Conservation (phyloP, 2,888 invertebrate genomes). For the Plagodis dolabraria region DNA sequence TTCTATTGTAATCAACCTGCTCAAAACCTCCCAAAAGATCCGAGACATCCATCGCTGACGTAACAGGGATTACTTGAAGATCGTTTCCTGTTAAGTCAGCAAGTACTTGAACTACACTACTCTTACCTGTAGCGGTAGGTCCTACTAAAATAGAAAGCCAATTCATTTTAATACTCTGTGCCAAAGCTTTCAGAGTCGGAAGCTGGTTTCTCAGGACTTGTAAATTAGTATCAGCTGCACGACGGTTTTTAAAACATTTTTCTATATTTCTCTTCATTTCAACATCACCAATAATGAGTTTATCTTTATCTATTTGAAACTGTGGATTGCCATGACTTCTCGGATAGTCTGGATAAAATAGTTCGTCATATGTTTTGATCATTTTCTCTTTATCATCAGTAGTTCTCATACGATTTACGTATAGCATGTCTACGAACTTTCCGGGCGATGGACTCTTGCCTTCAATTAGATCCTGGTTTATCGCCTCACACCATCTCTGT, state of each 20-base stretch:
- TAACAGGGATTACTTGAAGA: slow-evolving; percentile 91
- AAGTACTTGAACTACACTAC: slow-evolving; percentile 89
- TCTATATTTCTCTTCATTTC: slow-evolving; percentile 67
- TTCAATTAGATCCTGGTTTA: slow-evolving; percentile 72
- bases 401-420: slow-evolving; percentile 94
- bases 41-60: slow-evolving; percentile 96
- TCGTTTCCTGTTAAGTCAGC: slow-evolving; percentile 90
- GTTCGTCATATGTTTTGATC: slow-evolving; percentile 71
- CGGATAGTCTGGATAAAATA: slow-evolving; percentile 78
- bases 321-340: slow-evolving; percentile 83
- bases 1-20: slow-evolving; percentile 92
- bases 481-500: slow-evolving; percentile 95
- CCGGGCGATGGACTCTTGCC: slow-evolving; percentile 75
- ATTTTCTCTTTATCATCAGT: slow-evolving; percentile 90
- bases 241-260: slow-evolving; percentile 66
- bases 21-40: slow-evolving; percentile 99
- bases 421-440: slow-evolving; percentile 91
- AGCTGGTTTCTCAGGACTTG: slow-evolving; percentile 85
- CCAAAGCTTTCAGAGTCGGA: slow-evolving; percentile 89
- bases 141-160: slow-evolving; percentile 97
- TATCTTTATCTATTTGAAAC: slow-evolving; percentile 83
- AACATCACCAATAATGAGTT: slow-evolving; percentile 88
- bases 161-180: slow-evolving; percentile 94
- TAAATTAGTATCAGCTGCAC: slow-evolving; percentile 66
- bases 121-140: slow-evolving; percentile 91